Conservation (phyloP, 2,113 vertebrate species). For the Dromiciops gliroides region DNA sequence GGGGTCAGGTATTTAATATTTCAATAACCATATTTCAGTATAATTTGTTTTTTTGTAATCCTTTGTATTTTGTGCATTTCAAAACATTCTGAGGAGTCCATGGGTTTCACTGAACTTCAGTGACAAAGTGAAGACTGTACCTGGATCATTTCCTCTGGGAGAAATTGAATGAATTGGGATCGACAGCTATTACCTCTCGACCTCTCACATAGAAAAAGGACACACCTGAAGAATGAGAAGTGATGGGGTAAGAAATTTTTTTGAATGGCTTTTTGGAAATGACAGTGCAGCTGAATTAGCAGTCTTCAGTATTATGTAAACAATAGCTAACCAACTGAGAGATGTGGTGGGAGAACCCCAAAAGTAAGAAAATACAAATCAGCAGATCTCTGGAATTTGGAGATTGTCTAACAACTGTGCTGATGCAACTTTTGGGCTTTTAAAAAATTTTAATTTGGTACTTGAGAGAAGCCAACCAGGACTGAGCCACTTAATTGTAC, state of each 20-base stretch:
- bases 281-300: background rate
- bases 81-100: background rate
- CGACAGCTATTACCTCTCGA: background rate
- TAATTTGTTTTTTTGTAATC: background rate
- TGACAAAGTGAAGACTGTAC: background rate
- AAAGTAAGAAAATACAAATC: background rate
- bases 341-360: background rate
- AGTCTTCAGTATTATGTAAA: background rate
- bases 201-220: background rate
- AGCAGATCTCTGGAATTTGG: background rate
- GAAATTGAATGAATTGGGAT: background rate
- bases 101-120: background rate
- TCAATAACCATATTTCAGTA: background rate
- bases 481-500: background rate
- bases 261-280: background rate
- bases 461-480: background rate
- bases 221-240: background rate
- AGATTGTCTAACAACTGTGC: background rate
- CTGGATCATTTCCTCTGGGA: background rate
- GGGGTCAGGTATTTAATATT: background rate
- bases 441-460: no score
- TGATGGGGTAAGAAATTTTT: background rate
- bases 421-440: background rate
- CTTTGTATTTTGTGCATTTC: background rate
- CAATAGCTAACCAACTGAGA: background rate